Evolutionary conservation across 2,113 vertebrate species (phyloP).

Genomic region (Mus spicilegus): DNA sequence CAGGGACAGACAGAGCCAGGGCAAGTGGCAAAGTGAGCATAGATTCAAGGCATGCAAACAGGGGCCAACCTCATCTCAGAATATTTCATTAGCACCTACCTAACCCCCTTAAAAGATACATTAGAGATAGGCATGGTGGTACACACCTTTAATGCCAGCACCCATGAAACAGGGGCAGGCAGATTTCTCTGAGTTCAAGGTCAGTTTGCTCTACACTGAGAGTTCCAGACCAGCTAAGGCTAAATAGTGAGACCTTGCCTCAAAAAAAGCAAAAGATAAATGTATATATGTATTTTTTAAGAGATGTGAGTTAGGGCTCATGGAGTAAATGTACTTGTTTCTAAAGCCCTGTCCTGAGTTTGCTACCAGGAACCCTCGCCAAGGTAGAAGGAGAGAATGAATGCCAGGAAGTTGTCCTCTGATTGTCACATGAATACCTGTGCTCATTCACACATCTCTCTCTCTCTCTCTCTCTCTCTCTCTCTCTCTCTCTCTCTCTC

Average conservation of each 20-base stretch:
- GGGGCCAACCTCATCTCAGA: neutral
- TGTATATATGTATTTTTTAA: no score
- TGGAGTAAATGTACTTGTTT: neutral
- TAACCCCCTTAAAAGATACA: neutral
- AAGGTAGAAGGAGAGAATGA: neutral
- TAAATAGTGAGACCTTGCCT: neutral
- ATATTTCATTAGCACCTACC: neutral
- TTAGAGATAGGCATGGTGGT: neutral
- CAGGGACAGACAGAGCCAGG: neutral
- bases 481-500: no score
- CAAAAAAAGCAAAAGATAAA: neutral
- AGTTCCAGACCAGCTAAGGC: neutral
- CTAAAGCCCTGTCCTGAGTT: neutral
- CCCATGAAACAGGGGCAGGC: neutral
- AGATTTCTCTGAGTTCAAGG: neutral
- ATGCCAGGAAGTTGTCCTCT: neutral
- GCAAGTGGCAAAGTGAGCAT: neutral
- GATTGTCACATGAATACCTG: neutral
- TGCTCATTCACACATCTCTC: neutral
- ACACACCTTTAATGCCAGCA: neutral
- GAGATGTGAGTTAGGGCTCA: neutral
- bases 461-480: no score
- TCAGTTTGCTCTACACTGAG: neutral
- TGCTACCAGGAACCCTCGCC: neutral
- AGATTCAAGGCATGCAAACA: neutral